A percentile compares a stretch with the other conserved stretches of the same genome.
phyloP scores from a whole-genome alignment of 2,113 vertebrate genomes.

The Coregonus clupeaformis region DNA sequence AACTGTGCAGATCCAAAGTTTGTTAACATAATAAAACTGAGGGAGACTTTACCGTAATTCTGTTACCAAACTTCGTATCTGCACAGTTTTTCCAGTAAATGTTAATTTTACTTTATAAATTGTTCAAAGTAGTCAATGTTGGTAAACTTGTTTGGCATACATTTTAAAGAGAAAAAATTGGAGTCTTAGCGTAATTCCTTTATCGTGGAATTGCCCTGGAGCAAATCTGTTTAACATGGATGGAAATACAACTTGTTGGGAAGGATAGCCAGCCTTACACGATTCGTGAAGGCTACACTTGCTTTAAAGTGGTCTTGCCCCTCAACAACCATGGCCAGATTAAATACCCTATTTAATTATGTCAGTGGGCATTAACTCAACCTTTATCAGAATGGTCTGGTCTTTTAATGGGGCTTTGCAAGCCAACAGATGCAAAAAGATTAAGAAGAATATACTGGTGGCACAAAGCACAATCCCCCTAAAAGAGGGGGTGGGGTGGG shows the following conservation, averaged over 20 bases:
- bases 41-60: too few relatives aligned
- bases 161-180: too few relatives aligned
- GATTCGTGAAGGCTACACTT: constrained; percentile 17
- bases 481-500: neutral
- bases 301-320: constrained; percentile 26
- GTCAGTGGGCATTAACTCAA: constrained; percentile 59
- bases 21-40: too few relatives aligned
- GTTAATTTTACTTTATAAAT: too few relatives aligned
- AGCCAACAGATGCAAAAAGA: constrained; percentile 52
- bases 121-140: too few relatives aligned
- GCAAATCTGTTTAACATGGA: constrained; percentile 5
- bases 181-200: too few relatives aligned
- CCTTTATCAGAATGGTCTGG: constrained; percentile 54
- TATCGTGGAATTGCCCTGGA: neutral
- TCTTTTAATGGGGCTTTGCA: constrained; percentile 52
- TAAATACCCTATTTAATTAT: constrained; percentile 70
- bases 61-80: too few relatives aligned
- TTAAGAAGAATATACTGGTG: constrained; percentile 48
- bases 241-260: constrained; percentile 20
- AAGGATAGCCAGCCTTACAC: neutral
- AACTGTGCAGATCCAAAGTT: too few relatives aligned
- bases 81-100: too few relatives aligned
- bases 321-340: constrained; percentile 47
- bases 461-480: constrained; percentile 20
- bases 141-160: too few relatives aligned